These are phyloP conservation scores for Cetonia aurata DNA, from an alignment of 2,888 invertebrate genomes.

Conservation along the genomic window DNA sequence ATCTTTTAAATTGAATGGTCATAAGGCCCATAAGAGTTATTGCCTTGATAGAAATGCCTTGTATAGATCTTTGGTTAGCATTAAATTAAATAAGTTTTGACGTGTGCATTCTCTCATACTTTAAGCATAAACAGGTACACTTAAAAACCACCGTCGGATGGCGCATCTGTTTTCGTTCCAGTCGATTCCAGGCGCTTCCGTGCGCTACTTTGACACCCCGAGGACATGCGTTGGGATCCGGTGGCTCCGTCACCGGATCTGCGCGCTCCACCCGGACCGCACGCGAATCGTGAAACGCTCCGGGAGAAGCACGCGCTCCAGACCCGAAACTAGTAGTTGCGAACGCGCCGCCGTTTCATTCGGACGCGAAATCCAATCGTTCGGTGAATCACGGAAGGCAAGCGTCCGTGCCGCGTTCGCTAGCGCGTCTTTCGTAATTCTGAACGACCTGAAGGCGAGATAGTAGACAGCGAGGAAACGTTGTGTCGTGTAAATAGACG, in stretches of 20 bases:
- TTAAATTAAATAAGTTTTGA: too few relatives aligned
- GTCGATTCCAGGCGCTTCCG: background rate
- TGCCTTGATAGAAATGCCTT: too few relatives aligned
- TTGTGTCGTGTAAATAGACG: too few relatives aligned
- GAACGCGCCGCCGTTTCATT: constrained; percentile 21
- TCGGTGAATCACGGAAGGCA: background rate
- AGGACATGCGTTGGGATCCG: constrained; percentile 27
- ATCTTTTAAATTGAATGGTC: too few relatives aligned
- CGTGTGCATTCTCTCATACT: too few relatives aligned
- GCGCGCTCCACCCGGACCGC: constrained; percentile 26
- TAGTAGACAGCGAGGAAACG: background rate
- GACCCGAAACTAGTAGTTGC: constrained; percentile 8
- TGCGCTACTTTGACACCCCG: background rate
- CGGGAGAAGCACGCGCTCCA: constrained; percentile 8
- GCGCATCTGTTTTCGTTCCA: too few relatives aligned
- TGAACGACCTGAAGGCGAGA: background rate
- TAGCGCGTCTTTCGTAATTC: background rate
- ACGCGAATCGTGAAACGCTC: constrained; percentile 19
- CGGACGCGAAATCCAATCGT: constrained; percentile 16
- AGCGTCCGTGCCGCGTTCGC: background rate
- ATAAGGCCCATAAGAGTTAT: too few relatives aligned
- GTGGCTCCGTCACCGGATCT: constrained; percentile 21
- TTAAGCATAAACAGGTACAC: too few relatives aligned
- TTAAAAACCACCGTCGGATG: background rate
- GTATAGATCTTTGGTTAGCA: too few relatives aligned